A percentile compares a stretch with the other conserved stretches of the same genome.
Evolutionary conservation across 2,888 invertebrate genomes (phyloP).

Genomic region (Xylocampa areola): DNA sequence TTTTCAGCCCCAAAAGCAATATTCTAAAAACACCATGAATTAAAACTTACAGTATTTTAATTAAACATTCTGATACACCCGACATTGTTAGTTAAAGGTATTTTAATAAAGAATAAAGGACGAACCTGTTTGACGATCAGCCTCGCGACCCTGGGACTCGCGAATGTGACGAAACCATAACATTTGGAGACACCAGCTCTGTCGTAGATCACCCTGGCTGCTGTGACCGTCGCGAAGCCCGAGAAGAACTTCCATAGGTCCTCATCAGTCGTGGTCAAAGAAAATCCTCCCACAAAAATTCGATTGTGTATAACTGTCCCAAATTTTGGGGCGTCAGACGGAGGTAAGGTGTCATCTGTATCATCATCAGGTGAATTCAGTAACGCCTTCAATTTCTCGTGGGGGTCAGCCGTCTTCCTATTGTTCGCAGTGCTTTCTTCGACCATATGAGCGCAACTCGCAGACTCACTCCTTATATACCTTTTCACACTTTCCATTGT

Average conservation of each 20-base stretch:
- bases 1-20: constrained; percentile 11
- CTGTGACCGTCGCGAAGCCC: constrained; percentile 96
- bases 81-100: constrained; percentile 49
- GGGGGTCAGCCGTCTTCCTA: constrained; percentile 82
- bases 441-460: constrained; percentile 87
- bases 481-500: constrained; percentile 84
- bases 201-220: constrained; percentile 98
- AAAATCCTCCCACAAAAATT: constrained; percentile 99
- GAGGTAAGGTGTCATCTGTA: constrained; percentile 82
- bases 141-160: constrained; percentile 86
- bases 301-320: constrained; percentile 97
- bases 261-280: constrained; percentile 97
- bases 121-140: constrained; percentile 88
- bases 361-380: constrained; percentile 85
- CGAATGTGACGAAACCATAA: constrained; percentile 94
- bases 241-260: constrained; percentile 98
- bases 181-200: constrained; percentile 98
- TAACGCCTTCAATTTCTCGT: constrained; percentile 84
- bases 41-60: constrained; percentile 37
- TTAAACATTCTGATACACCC: constrained; percentile 33
- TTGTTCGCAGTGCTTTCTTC: constrained; percentile 81
- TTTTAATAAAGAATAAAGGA: constrained; percentile 42
- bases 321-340: constrained; percentile 89
- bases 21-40: constrained; percentile 27
- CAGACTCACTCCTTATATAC: constrained; percentile 86